These are phyloP conservation scores for Luscinia megarhynchos DNA, from an alignment of 2,797 vertebrate genomes.

Conservation along the genomic window DNA sequence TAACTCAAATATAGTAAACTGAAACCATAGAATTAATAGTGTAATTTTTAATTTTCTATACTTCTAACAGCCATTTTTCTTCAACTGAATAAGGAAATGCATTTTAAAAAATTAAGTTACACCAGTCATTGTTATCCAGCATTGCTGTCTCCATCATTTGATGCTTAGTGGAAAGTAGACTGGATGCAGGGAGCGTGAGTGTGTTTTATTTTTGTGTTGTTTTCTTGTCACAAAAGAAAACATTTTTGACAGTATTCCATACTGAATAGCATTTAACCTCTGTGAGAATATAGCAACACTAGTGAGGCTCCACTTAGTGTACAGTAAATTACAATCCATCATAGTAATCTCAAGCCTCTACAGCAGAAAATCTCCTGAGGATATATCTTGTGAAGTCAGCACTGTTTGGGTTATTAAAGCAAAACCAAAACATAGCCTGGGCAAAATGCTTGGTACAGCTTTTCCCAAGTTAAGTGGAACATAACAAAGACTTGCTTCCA, in stretches of 20 bases:
- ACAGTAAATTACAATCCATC: slow-evolving; percentile 75
- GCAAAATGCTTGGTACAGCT: neutral
- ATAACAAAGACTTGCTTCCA: neutral
- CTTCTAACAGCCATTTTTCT: neutral
- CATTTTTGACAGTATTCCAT: slow-evolving; percentile 68
- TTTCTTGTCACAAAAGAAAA: slow-evolving; percentile 62
- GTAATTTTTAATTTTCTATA: neutral
- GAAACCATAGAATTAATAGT: neutral
- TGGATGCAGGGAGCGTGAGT: neutral
- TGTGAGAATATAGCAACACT: slow-evolving; percentile 69
- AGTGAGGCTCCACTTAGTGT: slow-evolving; percentile 71
- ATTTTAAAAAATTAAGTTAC: neutral
- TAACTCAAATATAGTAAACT: neutral
- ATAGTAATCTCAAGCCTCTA: slow-evolving; percentile 77
- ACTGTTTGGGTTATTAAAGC: neutral
- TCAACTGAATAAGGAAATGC: neutral
- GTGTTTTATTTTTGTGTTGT: neutral
- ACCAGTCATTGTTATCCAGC: neutral
- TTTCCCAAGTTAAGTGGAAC: neutral
- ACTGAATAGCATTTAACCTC: slow-evolving; percentile 82
- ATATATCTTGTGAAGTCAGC: neutral
- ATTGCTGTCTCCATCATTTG: slow-evolving; percentile 42
- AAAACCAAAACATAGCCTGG: neutral
- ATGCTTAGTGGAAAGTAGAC: slow-evolving; percentile 66
- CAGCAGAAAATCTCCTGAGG: neutral